Evolutionary conservation across 2,797 vertebrate species (phyloP).

Genomic region (Macropus fuliginosus): DNA sequence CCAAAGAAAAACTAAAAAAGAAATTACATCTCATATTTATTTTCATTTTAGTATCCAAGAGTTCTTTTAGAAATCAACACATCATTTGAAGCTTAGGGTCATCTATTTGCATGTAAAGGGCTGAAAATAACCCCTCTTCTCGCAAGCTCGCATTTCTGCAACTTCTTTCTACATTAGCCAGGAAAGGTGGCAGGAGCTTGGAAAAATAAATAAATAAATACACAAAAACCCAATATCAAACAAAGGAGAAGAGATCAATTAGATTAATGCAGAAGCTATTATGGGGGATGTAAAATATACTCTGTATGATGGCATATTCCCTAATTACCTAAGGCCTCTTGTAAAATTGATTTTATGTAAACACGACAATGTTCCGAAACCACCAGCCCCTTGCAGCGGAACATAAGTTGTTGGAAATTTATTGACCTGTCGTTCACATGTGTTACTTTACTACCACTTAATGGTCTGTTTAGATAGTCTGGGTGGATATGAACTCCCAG

Average conservation of each 20-base stretch:
- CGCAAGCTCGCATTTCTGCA: conserved; percentile 35
- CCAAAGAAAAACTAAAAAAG: background rate
- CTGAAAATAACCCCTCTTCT: conserved; percentile 51
- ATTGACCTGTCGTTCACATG: conserved; percentile 87
- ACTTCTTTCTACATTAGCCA: conserved; percentile 65
- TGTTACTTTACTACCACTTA: conserved; percentile 88
- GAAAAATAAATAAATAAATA: background rate
- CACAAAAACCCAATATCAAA: conserved; percentile 41
- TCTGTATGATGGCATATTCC: conserved; percentile 76
- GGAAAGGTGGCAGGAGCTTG: conserved; percentile 50
- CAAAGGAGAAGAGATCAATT: conserved; percentile 69
- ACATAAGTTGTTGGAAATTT: conserved; percentile 85
- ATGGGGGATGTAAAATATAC: conserved; percentile 72
- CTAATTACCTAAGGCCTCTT: conserved; percentile 86
- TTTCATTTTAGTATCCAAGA: background rate
- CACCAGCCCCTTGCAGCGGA: conserved; percentile 82
- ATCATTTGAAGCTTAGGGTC: conserved; percentile 10
- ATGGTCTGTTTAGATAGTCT: conserved; percentile 89
- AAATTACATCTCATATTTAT: background rate
- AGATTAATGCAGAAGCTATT: conserved; percentile 63
- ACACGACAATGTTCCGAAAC: conserved; percentile 78
- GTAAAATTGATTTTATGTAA: conserved; percentile 90
- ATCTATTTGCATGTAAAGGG: conserved; percentile 18
- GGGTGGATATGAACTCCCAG: conserved; percentile 86
- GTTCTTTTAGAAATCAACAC: background rate